Percentiles rank a stretch among this genome's conserved stretches.
Conservation (phyloP, 2,113 vertebrate genomes). For the Spheniscus mendiculus region DNA sequence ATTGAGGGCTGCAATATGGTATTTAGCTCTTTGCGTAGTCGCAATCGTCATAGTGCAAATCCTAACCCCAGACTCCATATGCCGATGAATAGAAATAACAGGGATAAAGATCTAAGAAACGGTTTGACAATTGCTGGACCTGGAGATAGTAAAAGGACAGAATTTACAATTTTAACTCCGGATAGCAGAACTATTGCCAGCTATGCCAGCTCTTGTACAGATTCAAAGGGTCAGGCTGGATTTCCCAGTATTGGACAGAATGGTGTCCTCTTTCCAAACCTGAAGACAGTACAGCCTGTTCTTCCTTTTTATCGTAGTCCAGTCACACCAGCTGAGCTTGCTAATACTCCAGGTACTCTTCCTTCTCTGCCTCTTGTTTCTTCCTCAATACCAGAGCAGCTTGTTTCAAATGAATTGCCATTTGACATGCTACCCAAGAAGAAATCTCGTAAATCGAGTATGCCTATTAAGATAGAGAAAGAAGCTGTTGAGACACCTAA, state of each 20-base stretch:
- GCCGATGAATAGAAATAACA: constrained; percentile 97
- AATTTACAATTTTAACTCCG: constrained; percentile 69
- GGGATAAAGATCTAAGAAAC: constrained; percentile 90
- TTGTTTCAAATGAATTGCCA: constrained; percentile 72
- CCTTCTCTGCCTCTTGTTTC: constrained; percentile 91
- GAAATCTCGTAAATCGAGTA: constrained; percentile 98
- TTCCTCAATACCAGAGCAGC: constrained; percentile 86
- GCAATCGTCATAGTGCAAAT: constrained; percentile 97
- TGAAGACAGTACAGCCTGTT: constrained; percentile 96
- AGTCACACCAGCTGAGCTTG: constrained; percentile 92
- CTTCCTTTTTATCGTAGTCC: constrained; percentile 94
- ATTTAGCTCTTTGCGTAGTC: constrained; percentile 93
- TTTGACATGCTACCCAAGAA: constrained; percentile 90
- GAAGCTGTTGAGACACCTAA: constrained; percentile 77
- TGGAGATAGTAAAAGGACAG: constrained; percentile 76
- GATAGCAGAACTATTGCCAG: constrained; percentile 80
- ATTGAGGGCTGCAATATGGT: constrained; percentile 99
- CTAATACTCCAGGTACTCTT: constrained; percentile 90
- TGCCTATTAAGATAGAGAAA: constrained; percentile 98
- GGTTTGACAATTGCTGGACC: constrained; percentile 76
- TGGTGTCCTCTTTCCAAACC: constrained; percentile 91
- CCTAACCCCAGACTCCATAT: constrained; percentile 97
- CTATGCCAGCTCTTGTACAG: constrained; percentile 80
- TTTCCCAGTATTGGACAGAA: constrained; percentile 83
- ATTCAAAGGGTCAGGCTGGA: constrained; percentile 79